Evolutionary conservation across 2,113 vertebrate genomes (phyloP).

Genomic region (Saguinus midas): DNA sequence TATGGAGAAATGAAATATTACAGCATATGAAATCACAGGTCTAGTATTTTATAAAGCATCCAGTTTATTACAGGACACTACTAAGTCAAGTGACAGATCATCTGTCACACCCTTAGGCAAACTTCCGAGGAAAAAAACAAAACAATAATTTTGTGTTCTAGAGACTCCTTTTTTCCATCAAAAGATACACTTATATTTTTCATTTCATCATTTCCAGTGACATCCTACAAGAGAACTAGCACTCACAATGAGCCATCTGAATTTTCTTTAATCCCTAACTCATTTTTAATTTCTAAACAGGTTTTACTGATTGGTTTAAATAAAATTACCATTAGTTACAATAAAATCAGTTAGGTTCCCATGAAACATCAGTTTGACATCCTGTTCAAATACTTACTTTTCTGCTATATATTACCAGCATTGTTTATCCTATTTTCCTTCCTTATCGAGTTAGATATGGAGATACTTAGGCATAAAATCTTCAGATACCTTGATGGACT

Average conservation of each 20-base stretch:
- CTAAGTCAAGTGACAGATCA: neutral
- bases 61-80: neutral
- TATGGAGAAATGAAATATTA: neutral
- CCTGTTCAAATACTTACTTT: conserved; percentile 31
- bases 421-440: neutral
- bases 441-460: neutral
- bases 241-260: neutral
- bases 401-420: neutral
- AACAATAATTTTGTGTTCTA: neutral
- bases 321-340: conserved; percentile 32
- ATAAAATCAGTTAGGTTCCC: neutral
- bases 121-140: conserved; percentile 30
- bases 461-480: neutral
- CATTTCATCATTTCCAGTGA: neutral
- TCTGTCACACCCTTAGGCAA: conserved; percentile 13
- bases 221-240: neutral
- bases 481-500: neutral
- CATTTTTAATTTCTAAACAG: conserved; percentile 49
- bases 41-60: neutral
- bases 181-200: conserved; percentile 15
- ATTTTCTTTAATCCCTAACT: neutral
- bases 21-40: neutral
- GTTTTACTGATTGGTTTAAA: conserved; percentile 41
- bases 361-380: conserved; percentile 31
- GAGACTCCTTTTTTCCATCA: neutral